Conservation (phyloP, 2,888 invertebrate species). For the Nipponacmea schrenckii region DNA sequence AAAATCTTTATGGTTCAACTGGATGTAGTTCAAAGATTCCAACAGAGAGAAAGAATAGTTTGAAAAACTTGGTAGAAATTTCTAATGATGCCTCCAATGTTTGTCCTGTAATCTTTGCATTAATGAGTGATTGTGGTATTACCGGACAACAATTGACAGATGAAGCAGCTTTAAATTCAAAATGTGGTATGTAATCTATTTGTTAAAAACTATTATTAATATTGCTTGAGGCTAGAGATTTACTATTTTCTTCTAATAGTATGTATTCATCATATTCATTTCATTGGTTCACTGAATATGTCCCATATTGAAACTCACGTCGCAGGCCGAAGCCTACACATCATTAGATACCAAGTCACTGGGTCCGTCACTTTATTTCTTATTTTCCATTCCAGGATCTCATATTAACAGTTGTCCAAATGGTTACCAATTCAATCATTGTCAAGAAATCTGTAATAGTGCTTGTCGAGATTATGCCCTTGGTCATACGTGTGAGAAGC, state of each 20-base stretch:
- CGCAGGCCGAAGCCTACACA: too few relatives aligned
- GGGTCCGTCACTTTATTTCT: too few relatives aligned
- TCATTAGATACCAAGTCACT: too few relatives aligned
- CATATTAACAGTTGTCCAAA: not conserved
- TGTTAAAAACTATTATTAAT: too few relatives aligned
- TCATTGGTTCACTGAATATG: too few relatives aligned
- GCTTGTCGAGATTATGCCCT: constrained; percentile 21
- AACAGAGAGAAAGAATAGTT: not conserved
- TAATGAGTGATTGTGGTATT: not conserved
- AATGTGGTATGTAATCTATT: not conserved
- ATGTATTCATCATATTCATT: too few relatives aligned
- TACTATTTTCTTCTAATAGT: too few relatives aligned
- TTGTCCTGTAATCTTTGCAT: not conserved
- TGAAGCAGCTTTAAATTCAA: not conserved
- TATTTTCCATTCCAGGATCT: too few relatives aligned
- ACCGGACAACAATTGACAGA: not conserved
- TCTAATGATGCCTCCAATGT: not conserved
- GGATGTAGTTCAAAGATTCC: not conserved
- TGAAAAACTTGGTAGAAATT: not conserved
- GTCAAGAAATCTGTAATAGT: constrained; percentile 31
- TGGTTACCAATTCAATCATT: constrained; percentile 32
- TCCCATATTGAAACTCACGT: too few relatives aligned
- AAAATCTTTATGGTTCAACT: not conserved
- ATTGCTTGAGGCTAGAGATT: too few relatives aligned
- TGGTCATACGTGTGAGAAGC: constrained; percentile 11